A percentile compares a stretch with the other conserved stretches of the same genome.
Conservation (phyloP, 2,113 vertebrate species). For the Trogon melanurus region DNA sequence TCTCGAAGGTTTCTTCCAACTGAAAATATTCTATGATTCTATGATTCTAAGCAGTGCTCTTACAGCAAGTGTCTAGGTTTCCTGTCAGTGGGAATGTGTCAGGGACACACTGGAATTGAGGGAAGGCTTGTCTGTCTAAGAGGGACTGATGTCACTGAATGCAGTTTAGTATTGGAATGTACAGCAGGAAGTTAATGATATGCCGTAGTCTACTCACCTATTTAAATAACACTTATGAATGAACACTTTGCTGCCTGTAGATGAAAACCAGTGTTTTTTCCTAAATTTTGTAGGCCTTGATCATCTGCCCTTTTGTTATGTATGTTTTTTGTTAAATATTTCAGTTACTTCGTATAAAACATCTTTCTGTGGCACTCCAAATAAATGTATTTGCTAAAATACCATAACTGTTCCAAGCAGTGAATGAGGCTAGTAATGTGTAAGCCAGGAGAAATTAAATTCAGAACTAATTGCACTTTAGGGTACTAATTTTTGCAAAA, state of each 20-base stretch:
- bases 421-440: background rate
- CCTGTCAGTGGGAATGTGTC: accelerated
- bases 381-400: background rate
- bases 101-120: background rate
- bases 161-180: background rate
- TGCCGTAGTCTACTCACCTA: background rate
- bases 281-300: background rate
- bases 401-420: background rate
- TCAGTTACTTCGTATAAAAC: background rate
- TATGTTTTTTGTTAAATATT: background rate
- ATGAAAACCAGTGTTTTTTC: background rate
- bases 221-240: background rate
- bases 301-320: background rate
- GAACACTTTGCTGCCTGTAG: background rate
- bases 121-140: background rate
- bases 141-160: accelerated
- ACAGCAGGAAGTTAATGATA: background rate
- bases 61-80: background rate
- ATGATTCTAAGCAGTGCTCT: background rate
- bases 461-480: background rate
- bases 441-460: background rate
- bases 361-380: background rate
- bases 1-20: too few relatives aligned
- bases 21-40: too few relatives aligned
- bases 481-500: background rate